These are phyloP conservation scores for Amphilophus citrinellus DNA, from an alignment of 2,113 vertebrate species.

Conservation along the genomic window DNA sequence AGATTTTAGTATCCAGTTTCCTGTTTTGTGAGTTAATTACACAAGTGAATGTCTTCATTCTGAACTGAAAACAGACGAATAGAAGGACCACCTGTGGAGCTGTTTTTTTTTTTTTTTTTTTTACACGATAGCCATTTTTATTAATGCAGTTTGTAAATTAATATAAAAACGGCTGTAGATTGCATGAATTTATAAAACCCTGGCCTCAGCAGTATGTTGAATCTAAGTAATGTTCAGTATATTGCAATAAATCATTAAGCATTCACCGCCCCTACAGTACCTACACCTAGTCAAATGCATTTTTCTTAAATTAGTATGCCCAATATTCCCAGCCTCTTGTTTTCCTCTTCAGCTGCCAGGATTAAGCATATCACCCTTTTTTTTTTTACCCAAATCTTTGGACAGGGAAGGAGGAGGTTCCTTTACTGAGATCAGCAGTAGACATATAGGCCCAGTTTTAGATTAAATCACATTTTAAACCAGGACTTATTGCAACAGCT, in stretches of 20 bases:
- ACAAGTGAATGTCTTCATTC: not conserved
- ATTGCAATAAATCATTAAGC: not conserved
- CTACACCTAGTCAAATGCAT: not conserved
- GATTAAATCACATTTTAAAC: too few species aligned
- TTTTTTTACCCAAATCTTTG: too few species aligned
- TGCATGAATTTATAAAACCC: too few species aligned
- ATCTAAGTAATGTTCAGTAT: not conserved
- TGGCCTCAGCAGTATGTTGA: not conserved
- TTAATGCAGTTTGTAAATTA: not conserved
- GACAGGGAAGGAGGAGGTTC: too few species aligned
- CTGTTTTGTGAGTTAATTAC: constrained; percentile 59
- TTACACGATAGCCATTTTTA: not conserved
- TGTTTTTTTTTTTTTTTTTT: rapidly evolving
- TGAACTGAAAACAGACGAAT: not conserved
- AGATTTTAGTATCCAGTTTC: constrained; percentile 56
- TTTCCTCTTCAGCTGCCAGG: too few species aligned
- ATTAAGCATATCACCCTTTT: too few species aligned
- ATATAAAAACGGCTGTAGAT: not conserved
- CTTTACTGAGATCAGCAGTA: too few species aligned
- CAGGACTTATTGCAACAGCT: too few species aligned
- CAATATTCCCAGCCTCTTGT: too few species aligned
- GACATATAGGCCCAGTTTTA: too few species aligned
- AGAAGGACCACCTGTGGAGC: not conserved
- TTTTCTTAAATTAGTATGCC: too few species aligned
- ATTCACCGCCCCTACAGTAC: not conserved